Conservation (phyloP, 2,888 invertebrate genomes). For the Noctua fimbriata region DNA sequence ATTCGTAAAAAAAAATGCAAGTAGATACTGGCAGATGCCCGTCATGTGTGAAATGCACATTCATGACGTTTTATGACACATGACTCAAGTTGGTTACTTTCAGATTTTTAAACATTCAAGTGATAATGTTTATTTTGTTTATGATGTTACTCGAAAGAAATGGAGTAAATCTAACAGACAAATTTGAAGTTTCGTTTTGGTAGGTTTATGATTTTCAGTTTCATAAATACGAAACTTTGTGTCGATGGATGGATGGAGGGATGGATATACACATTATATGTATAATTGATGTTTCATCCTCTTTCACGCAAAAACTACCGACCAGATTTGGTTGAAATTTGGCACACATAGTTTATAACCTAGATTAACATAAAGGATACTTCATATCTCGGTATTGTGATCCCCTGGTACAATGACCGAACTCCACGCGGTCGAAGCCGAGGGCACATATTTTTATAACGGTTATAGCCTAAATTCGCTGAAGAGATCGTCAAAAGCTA, state of each 20-base stretch:
- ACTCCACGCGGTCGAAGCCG: too few relatives aligned
- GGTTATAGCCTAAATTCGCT: not conserved
- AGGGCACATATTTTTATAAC: not conserved
- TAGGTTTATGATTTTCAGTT: not conserved
- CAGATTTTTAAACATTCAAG: not conserved
- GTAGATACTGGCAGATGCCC: not conserved
- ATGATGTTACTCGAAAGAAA: not conserved
- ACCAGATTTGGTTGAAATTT: too few relatives aligned
- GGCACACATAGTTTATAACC: too few relatives aligned
- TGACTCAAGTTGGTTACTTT: constrained; percentile 4
- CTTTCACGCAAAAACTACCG: too few relatives aligned
- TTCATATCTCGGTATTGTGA: too few relatives aligned
- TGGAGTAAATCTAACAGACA: not conserved
- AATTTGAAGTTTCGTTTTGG: too few relatives aligned
- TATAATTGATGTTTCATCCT: too few relatives aligned
- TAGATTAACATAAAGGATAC: too few relatives aligned
- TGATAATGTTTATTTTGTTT: not conserved
- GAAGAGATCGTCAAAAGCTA: not conserved
- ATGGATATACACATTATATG: too few relatives aligned
- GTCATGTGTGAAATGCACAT: constrained; percentile 9
- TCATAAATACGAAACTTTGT: too few relatives aligned
- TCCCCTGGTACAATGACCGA: too few relatives aligned
- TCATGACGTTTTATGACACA: constrained; percentile 14
- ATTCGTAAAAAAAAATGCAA: not conserved
- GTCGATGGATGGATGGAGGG: too few relatives aligned